Conservation (phyloP, 2,113 vertebrate genomes). For the Pelodiscus sinensis region DNA sequence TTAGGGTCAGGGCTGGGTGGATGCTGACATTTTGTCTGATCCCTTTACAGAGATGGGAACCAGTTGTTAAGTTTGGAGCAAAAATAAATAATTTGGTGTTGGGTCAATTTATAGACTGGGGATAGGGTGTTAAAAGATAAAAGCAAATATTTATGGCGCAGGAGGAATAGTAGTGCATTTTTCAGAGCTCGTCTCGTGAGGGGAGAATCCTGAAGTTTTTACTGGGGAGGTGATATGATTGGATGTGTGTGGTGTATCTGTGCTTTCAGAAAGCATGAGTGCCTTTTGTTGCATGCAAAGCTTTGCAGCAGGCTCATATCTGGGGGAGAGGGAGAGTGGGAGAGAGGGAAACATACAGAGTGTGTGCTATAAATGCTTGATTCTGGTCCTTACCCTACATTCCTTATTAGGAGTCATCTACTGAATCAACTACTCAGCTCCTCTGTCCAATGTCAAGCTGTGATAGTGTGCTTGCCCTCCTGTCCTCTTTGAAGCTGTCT, state of each 20-base stretch:
- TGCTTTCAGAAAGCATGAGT: not conserved
- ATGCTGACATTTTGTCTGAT: not conserved
- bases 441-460: not conserved
- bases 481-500: not conserved
- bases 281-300: not conserved
- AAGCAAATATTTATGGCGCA: not conserved
- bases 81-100: fast-evolving
- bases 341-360: not conserved
- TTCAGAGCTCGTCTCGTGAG: not conserved
- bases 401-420: not conserved
- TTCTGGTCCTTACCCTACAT: not conserved
- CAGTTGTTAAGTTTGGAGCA: not conserved
- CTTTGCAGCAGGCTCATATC: not conserved
- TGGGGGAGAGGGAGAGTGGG: no score
- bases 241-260: not conserved
- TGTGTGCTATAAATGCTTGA: not conserved
- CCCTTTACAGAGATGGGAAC: not conserved
- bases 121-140: not conserved
- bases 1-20: not conserved
- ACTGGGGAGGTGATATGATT: not conserved
- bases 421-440: not conserved
- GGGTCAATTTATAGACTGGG: fast-evolving
- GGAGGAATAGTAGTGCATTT: not conserved
- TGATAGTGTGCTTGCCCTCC: not conserved
- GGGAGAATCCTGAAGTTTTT: not conserved